A percentile compares a stretch with the other conserved stretches of the same genome.
Evolutionary conservation across 2,888 invertebrate genomes (phyloP).

Genomic region (Drosophila sordidula): DNA sequence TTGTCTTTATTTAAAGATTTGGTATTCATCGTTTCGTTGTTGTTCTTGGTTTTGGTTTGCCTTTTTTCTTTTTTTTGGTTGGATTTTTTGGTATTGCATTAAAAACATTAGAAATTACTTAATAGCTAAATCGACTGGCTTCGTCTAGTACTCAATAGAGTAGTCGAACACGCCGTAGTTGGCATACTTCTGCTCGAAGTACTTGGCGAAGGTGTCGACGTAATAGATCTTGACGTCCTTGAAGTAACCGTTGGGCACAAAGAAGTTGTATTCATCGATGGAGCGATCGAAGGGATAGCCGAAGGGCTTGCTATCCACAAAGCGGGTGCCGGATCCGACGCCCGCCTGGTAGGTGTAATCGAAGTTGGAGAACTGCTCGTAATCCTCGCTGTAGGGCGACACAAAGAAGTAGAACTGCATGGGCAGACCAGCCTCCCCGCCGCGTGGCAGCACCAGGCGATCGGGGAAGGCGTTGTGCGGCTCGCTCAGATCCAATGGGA

Average conservation of each 20-base stretch:
- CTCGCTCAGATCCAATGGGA: conserved; percentile 86
- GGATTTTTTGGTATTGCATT: conserved; percentile 39
- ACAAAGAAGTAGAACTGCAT: conserved; percentile 89
- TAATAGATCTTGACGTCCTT: conserved; percentile 89
- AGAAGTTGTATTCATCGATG: conserved; percentile 87
- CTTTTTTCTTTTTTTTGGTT: conserved; percentile 34
- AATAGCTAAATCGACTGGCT: conserved; percentile 35
- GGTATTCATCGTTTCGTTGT: conserved; percentile 32
- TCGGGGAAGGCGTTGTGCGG: conserved; percentile 89
- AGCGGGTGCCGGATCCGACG: conserved; percentile 86
- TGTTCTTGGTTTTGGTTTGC: conserved; percentile 1
- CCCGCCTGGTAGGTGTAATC: conserved; percentile 86
- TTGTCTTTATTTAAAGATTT: conserved; percentile 25
- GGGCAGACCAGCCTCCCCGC: conserved; percentile 88
- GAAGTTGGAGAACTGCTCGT: conserved; percentile 85
- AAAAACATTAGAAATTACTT: conserved; percentile 32
- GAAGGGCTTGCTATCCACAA: conserved; percentile 88
- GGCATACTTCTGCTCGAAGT: conserved; percentile 72
- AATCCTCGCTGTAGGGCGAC: conserved; percentile 86
- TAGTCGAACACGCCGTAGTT: conserved; percentile 78
- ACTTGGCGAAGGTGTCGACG: conserved; percentile 85
- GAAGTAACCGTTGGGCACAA: conserved; percentile 89
- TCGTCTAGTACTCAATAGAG: conserved; percentile 58
- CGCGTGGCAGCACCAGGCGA: conserved; percentile 90
- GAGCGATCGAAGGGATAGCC: conserved; percentile 91